Evolutionary conservation across 92 coral and sea anemone species (phyloP), one percentile per base, ranked within the genome.

Genomic region (Parazoanthus swiftii): DNA sequence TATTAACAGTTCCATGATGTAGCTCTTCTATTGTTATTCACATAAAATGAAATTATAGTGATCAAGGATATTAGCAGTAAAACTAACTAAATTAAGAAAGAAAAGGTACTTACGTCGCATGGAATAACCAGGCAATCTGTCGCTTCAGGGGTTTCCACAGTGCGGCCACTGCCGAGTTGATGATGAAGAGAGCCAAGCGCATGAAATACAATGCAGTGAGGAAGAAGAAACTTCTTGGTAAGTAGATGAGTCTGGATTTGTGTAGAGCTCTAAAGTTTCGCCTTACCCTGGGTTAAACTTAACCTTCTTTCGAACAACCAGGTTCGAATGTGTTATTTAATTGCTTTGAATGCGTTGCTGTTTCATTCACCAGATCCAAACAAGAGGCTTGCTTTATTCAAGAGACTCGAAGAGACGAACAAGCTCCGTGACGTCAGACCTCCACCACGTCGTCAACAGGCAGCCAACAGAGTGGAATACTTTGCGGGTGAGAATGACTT

Each of bases 181-280:
- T 97, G 98, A 82, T 97, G 91, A 94, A 94, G 79, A 94, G 99
- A 37, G 99, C 99, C 13, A 95, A 93, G 67, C 91, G 91, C 79
- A 97, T 97, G 99, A 97, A 97, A 84, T 96, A 96, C 90, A 95
- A 97, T 35, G 97, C 99, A 4, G 93, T 95, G 0, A 88, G 99
- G 67, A 95, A 94, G 91, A 92, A 93, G 82, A 95, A 94, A 78
- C 70, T 97, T 36, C 95, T 94, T 6, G 98, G 99, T 96, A 76
- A 51, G 92, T 81, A 37, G 26, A 8, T 11, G 39, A n/a, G 77
- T 23, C 59, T 0, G 6, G 8, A 10, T 46, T 46, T 9, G 9
- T 46, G 11, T 9, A 46, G 51, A 46, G 10, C 8, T 9, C 42
- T 39, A n/a, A n/a, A n/a, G n/a, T n/a, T n/a, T n/a, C n/a, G n/a